Percentiles rank a stretch among this genome's conserved stretches.
phyloP scores from a whole-genome alignment of 2,797 vertebrate genomes.

The Scomberomorus guttatus region DNA sequence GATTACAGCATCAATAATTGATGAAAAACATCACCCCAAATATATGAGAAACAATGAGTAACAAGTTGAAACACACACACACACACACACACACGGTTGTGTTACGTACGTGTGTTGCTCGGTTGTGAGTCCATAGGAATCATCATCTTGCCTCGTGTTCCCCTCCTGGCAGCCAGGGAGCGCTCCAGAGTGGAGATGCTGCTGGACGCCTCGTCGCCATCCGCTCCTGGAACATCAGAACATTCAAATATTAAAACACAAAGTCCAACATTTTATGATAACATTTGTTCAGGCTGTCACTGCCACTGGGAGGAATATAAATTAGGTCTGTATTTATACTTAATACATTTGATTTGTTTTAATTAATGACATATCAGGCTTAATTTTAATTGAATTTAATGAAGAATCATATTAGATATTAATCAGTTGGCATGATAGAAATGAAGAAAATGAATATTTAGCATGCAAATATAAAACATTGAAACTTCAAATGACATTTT shows the following conservation, averaged over 20 bases:
- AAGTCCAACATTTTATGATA: neutral
- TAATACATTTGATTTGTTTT: neutral
- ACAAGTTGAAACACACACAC: neutral
- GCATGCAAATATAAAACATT: neutral
- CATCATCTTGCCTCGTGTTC: conserved; percentile 94
- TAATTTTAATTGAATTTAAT: conserved; percentile 9
- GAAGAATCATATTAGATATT: neutral
- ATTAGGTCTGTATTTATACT: neutral
- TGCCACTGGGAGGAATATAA: neutral
- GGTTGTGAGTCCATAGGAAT: conserved; percentile 96
- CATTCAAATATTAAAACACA: neutral
- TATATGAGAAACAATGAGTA: neutral
- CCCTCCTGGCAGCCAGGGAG: conserved; percentile 89
- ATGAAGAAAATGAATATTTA: neutral
- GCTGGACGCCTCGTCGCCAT: conserved; percentile 91
- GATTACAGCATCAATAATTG: neutral
- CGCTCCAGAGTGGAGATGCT: conserved; percentile 93
- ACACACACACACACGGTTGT: neutral
- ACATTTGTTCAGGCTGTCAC: neutral
- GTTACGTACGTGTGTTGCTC: conserved; percentile 90
- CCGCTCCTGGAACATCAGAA: conserved; percentile 80
- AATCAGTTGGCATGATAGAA: neutral
- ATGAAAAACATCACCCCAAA: neutral
- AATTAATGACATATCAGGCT: neutral
- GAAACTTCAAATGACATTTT: neutral